These are phyloP conservation scores for Drosophila pallidifrons DNA, from an alignment of 1,140 invertebrate genomes.

Conservation along the genomic window DNA sequence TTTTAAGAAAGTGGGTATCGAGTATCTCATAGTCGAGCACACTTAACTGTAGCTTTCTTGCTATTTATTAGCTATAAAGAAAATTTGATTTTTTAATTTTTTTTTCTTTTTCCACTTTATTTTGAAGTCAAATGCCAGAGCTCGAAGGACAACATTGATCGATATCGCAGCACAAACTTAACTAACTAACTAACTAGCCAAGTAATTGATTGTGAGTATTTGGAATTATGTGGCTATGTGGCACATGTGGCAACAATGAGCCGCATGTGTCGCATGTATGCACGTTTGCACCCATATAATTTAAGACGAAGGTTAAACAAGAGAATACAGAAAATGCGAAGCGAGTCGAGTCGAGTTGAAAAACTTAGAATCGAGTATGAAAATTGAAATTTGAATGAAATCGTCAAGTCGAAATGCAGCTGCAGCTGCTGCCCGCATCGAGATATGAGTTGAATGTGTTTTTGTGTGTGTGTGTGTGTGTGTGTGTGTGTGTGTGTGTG, in stretches of 20 bases:
- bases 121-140: no score
- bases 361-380: conserved; percentile 31
- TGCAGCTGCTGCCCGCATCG: conserved; percentile 20
- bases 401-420: conserved; percentile 21
- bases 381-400: conserved; percentile 39
- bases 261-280: conserved; percentile 11
- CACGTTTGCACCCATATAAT: conserved; percentile 56
- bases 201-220: conserved; percentile 18
- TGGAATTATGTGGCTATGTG: conserved; percentile 3
- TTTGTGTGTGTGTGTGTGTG: no score
- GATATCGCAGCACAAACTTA: no score
- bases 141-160: no score
- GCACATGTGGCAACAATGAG: conserved; percentile 37
- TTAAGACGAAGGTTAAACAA: conserved; percentile 62
- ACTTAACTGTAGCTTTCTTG: no score
- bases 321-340: conserved; percentile 13
- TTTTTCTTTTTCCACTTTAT: no score
- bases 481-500: background rate
- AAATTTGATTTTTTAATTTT: no score
- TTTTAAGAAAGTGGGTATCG: no score
- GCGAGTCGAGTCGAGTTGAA: conserved; percentile 43
- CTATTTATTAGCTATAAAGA: no score
- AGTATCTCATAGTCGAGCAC: no score
- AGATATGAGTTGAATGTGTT: background rate
- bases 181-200: background rate